These are phyloP conservation scores for Heteractis magnifica DNA, from an alignment of 92 coral and sea anemone species.

Conservation along the genomic window DNA sequence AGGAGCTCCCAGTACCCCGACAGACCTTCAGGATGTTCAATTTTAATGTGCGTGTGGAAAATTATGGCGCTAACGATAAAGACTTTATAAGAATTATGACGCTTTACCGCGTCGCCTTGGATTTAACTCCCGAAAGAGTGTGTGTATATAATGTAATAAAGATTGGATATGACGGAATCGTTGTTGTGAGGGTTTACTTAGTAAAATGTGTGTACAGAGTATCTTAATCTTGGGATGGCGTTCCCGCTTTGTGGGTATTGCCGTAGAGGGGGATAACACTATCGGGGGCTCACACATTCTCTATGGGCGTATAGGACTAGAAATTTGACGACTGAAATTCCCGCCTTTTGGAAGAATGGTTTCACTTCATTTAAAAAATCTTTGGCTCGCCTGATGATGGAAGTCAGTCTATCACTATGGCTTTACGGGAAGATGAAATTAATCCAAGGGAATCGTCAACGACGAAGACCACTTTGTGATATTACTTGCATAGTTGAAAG, in stretches of 20 bases:
- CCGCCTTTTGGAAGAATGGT: not conserved
- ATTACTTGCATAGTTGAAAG: not conserved
- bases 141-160: conserved; percentile 5
- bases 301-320: no score
- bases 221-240: not conserved
- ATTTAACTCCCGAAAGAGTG: not conserved
- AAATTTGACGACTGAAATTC: not conserved
- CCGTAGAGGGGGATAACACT: no score
- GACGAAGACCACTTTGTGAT: not conserved
- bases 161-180: conserved; percentile 1
- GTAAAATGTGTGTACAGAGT: not conserved
- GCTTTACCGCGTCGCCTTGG: not conserved
- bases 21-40: conserved; percentile 94
- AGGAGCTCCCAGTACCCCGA: conserved; percentile 88
- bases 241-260: no score
- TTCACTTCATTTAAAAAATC: not conserved
- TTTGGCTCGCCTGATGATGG: not conserved
- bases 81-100: not conserved
- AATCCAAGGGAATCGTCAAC: not conserved
- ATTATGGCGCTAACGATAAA: conserved; percentile 1
- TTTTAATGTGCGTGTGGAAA: conserved; percentile 64
- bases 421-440: not conserved
- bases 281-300: no score
- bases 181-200: not conserved
- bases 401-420: not conserved